A percentile compares a stretch with the other conserved stretches of the same genome.
These are phyloP conservation scores for Drosophila melanosoma DNA, from an alignment of 2,888 invertebrate species.

Conservation along the genomic window DNA sequence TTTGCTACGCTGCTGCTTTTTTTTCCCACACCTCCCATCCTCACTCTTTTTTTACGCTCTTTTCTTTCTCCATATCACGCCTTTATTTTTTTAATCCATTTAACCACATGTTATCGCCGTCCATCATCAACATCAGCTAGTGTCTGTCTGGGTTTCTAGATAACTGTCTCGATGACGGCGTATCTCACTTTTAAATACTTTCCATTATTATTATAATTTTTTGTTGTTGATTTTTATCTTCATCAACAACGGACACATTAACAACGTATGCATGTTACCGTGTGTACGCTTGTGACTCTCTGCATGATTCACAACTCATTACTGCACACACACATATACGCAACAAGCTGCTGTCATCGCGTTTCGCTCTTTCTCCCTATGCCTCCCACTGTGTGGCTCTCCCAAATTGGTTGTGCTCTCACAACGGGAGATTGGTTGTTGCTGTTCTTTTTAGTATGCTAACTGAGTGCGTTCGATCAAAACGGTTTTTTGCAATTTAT, in stretches of 20 bases:
- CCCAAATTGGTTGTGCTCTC: slow-evolving; percentile 31
- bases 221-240: slow-evolving; percentile 63
- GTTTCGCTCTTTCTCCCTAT: slow-evolving; percentile 2
- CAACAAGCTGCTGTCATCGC: slow-evolving; percentile 47
- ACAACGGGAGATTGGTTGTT: slow-evolving; percentile 37
- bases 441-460: slow-evolving; percentile 56
- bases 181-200: slow-evolving; percentile 69
- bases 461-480: slow-evolving; percentile 60
- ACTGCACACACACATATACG: slow-evolving; percentile 2
- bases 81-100: slow-evolving; percentile 66
- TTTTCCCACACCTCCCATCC: neutral
- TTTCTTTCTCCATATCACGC: slow-evolving; percentile 43
- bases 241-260: slow-evolving; percentile 63
- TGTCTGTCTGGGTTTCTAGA: slow-evolving; percentile 53
- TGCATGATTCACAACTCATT: slow-evolving; percentile 64
- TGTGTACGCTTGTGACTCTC: slow-evolving; percentile 10
- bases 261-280: slow-evolving; percentile 20
- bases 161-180: slow-evolving; percentile 32
- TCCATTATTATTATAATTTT: slow-evolving; percentile 77
- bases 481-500: slow-evolving; percentile 80
- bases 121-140: slow-evolving; percentile 54
- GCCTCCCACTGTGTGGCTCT: slow-evolving; percentile 35
- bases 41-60: slow-evolving; percentile 4
- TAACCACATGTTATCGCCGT: slow-evolving; percentile 72
- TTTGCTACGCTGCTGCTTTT: slow-evolving; percentile 51